These are phyloP conservation scores for Neotragus moschatus DNA, from an alignment of 2,113 vertebrate genomes.

Conservation along the genomic window DNA sequence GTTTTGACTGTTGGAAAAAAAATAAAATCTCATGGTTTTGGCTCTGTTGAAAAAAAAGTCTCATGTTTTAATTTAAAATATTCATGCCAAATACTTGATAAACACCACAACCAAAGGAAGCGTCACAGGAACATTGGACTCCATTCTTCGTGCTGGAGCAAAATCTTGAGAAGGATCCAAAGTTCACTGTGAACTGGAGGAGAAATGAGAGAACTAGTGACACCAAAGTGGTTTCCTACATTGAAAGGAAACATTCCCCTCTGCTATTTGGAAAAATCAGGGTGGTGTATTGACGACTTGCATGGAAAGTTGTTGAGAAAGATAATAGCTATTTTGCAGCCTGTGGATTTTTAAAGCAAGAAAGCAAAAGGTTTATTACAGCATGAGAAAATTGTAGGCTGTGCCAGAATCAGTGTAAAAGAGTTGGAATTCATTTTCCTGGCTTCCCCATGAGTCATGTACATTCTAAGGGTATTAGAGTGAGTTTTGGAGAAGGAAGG, in stretches of 20 bases:
- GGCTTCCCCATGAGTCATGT: neutral
- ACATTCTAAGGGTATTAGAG: neutral
- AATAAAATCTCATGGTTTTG: neutral
- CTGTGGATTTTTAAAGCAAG: neutral
- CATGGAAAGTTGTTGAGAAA: neutral
- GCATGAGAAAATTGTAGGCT: neutral
- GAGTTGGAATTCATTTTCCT: neutral
- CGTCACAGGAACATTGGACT: neutral
- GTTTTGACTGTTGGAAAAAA: neutral
- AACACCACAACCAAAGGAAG: neutral
- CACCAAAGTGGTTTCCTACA: neutral
- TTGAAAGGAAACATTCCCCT: neutral
- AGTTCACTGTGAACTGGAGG: neutral
- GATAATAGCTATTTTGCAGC: neutral
- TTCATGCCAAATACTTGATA: neutral
- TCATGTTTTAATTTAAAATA: neutral
- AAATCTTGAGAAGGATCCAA: neutral
- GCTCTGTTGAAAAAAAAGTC: neutral
- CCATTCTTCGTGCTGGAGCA: neutral
- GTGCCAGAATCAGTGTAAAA: neutral
- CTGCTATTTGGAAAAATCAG: neutral
- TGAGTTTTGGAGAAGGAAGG: neutral
- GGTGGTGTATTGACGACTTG: neutral
- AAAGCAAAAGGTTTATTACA: neutral
- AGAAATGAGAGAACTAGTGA: neutral